Evolutionary conservation across 2,797 vertebrate genomes (phyloP), one percentile per base, ranked within the genome.

Genomic region (Aeoliscus strigatus): DNA sequence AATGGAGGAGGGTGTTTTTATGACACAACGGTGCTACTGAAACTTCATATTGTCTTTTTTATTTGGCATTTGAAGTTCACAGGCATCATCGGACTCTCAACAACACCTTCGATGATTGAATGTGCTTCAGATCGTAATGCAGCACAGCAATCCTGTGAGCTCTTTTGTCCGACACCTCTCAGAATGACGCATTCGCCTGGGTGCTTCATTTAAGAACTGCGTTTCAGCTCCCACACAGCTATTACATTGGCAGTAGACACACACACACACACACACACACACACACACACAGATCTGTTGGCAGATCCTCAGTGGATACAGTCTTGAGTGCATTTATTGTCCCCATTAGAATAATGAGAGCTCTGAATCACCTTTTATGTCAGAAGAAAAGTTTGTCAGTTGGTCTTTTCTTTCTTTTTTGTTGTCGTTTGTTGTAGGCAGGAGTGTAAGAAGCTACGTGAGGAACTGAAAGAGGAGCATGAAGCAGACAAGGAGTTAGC

Each of bases 381-480:
- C 12, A 28, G 7, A 23, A 16, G 12, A 24, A 25, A 15, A 24
- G 41, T 39, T 14, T 39, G 12, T 11, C 16, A 27, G 21, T 17
- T 50, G 13, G 4, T 40, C 9, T 38, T 25, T 8, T 36, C 12
- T 50, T 34, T 16, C 9, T 7, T 8, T 25, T 5, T 25, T 2
- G 6, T 25, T 40, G 34, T 69, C 57, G 41, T 50, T 74, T 75
- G 34, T 27, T 68, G 60, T 45, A 98, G 96, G 80, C 94, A 97
- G 78, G 94, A 99, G 77, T 98, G 94, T 77, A 94, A 90, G 87
- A 97, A 96, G 72, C 90, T 99, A 11, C 91, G 92, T 2, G 94
- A 97, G 77, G 94, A 97, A 81, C 83, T 99, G 73, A 87, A 83
- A 28, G 89, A 93, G 70, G 92, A 94, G 27, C 92, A 97, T 12